These are phyloP conservation scores for Bettongia penicillata DNA, from an alignment of 2,113 vertebrate genomes.

Conservation along the genomic window DNA sequence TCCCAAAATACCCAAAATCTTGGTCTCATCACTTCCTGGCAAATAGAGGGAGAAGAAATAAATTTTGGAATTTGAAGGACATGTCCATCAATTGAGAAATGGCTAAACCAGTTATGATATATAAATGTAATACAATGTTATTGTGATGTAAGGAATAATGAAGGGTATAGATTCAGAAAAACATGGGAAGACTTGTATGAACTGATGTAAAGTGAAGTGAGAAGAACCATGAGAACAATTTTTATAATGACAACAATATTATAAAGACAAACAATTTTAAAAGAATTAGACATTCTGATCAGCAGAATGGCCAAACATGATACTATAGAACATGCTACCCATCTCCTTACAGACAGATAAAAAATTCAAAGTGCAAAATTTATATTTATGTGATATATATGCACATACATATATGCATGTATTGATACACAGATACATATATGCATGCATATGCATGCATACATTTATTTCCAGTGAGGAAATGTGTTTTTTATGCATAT, in stretches of 20 bases:
- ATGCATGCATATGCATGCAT: background rate
- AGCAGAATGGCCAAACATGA: background rate
- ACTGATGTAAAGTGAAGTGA: background rate
- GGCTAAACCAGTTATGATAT: too few relatives aligned
- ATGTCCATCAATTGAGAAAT: background rate
- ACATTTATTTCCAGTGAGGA: background rate
- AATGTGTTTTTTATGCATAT: background rate
- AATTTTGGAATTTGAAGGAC: background rate
- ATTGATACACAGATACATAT: background rate
- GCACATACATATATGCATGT: background rate
- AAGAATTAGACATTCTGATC: background rate
- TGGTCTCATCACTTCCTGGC: too few relatives aligned
- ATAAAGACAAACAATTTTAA: background rate
- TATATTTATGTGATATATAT: background rate
- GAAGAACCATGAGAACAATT: background rate
- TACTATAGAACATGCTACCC: background rate
- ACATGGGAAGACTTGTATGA: background rate
- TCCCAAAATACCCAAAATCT: too few relatives aligned
- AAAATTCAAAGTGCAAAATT: background rate
- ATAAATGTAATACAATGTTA: too few relatives aligned
- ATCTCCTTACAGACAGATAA: background rate
- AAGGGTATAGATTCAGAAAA: background rate
- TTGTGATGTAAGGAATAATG: background rate
- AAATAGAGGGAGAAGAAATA: too few relatives aligned
- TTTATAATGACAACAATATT: background rate